phyloP scores from a whole-genome alignment of 2,797 vertebrate species.

The Psittacula echo region DNA sequence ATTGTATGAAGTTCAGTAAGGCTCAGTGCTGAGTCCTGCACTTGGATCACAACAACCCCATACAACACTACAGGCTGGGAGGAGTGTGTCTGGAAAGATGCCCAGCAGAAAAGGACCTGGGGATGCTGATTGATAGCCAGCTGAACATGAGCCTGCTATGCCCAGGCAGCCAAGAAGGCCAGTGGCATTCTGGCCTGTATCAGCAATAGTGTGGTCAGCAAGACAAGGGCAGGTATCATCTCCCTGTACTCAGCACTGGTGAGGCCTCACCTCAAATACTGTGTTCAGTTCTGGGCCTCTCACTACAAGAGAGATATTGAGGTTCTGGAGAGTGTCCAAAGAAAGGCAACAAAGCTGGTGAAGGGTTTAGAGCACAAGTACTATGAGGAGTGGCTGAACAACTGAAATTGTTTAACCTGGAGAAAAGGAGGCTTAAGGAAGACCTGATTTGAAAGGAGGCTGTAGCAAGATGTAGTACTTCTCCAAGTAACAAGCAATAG shows the following conservation, averaged over 20 bases:
- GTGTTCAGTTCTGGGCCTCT: not conserved
- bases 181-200: not conserved
- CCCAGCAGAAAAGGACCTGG: not conserved
- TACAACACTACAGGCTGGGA: not conserved
- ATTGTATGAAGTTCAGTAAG: not conserved
- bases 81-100: not conserved
- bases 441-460: not conserved
- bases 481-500: not conserved
- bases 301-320: not conserved
- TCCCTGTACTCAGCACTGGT: not conserved
- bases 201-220: not conserved
- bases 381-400: not conserved
- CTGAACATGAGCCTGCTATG: not conserved
- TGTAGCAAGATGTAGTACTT: not conserved
- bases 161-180: not conserved
- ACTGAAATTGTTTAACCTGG: not conserved
- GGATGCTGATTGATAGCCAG: not conserved
- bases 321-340: not conserved
- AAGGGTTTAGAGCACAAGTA: not conserved
- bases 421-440: not conserved
- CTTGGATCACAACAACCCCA: not conserved
- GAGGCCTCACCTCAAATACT: not conserved
- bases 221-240: not conserved
- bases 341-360: not conserved
- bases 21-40: not conserved